A percentile compares a stretch with the other conserved stretches of the same genome.
phyloP scores from a whole-genome alignment of 2,888 invertebrate genomes.

The Cerceris rybyensis region DNA sequence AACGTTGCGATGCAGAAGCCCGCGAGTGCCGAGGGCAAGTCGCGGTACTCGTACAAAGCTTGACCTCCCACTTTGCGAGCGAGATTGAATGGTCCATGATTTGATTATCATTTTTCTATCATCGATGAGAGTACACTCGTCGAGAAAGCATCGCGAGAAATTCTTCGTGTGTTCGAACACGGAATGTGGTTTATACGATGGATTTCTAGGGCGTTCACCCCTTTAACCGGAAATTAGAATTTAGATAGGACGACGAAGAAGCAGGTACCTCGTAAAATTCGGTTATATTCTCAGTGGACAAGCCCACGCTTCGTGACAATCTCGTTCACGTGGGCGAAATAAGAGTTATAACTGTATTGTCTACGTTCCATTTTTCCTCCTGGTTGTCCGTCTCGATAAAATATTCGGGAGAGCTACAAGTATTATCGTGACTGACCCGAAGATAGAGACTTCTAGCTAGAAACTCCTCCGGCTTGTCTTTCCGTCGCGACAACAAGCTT shows the following conservation, averaged over 20 bases:
- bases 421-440: slow-evolving; percentile 31
- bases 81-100: slow-evolving; percentile 58
- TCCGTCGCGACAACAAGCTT: neutral
- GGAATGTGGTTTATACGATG: too few species aligned
- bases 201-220: neutral
- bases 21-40: slow-evolving; percentile 41
- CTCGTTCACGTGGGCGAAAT: slow-evolving; percentile 66
- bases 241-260: slow-evolving; percentile 30
- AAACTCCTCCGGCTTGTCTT: slow-evolving; percentile 11
- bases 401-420: slow-evolving; percentile 56
- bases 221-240: slow-evolving; percentile 8
- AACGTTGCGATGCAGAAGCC: slow-evolving; percentile 40
- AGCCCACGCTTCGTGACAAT: slow-evolving; percentile 63
- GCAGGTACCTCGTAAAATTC: slow-evolving; percentile 65
- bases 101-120: slow-evolving; percentile 59
- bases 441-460: slow-evolving; percentile 29
- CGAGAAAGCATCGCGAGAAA: neutral
- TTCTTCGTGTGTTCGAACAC: neutral
- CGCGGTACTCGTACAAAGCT: slow-evolving; percentile 47
- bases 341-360: slow-evolving; percentile 68
- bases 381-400: slow-evolving; percentile 54
- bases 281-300: slow-evolving; percentile 47
- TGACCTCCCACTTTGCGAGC: slow-evolving; percentile 70
- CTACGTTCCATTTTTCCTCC: slow-evolving; percentile 56
- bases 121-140: neutral